Base-by-base conservation (phyloP, 2,888 invertebrate species). In the Metopia argyrocephala region DNA sequence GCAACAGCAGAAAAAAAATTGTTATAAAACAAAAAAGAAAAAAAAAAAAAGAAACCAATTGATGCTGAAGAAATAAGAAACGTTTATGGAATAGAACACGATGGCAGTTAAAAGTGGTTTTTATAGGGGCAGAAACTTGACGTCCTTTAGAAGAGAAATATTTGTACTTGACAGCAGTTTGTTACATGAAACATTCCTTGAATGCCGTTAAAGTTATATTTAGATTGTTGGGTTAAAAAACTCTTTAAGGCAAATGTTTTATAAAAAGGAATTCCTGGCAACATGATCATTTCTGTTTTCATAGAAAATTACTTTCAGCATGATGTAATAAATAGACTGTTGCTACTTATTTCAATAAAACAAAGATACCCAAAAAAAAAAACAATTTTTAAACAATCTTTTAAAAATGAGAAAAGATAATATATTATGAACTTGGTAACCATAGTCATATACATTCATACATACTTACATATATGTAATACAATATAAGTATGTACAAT, bases 141-240 rank as follows among this genome's bases (percentile, higher is more conserved):
- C 70, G 78, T 81, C 81, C 76, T 78, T 78, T 57, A 62, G 28
- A 62, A 56, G 21, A 38, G n/a, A n/a, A n/a, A n/a, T n/a, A n/a
- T n/a, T n/a, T n/a, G n/a, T 71, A 61, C 65, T 66, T 59, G 59
- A 59, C 56, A 64, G 25, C 57, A 56, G 61, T 59, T 59, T 3
- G 12, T 31, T n/a, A 59, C 9, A 38, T 12, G 12, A 31, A 62
- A 74, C 71, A 81, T 81, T 81, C 70, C 70, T 70, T 75, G 66
- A 75, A 78, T 78, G 70, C 81, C 81, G 81, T 81, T 81, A 81
- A 81, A 75, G 69, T 57, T 81, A 78, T 81, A 61, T 78, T 75
- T 81, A 78, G 78, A 21, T 18, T 45, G 57, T 48, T 66, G 31
- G 31, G 25, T 50, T 69, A 28, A 64, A 57, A 70, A 61, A 9